Percentiles rank a stretch among this genome's conserved stretches.
Evolutionary conservation across 1,140 invertebrate genomes (phyloP).

Genomic region (Tetragonula clypearis): DNA sequence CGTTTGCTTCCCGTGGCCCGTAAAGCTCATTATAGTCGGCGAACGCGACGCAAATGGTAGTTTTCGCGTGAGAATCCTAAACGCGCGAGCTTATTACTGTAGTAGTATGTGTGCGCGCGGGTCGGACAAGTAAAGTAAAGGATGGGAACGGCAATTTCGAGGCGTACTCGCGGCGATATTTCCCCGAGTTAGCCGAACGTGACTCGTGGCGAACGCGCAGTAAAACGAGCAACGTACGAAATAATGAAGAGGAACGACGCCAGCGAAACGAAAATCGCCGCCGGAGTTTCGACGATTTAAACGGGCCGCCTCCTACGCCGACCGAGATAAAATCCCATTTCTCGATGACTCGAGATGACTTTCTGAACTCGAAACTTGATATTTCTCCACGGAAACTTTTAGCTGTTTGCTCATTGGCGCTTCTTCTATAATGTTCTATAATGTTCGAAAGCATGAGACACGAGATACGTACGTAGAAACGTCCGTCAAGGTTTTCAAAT

Average conservation of each 20-base stretch:
- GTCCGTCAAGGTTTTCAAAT: too few species aligned
- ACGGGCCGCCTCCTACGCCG: too few species aligned
- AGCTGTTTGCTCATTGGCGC: too few species aligned
- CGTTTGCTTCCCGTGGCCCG: neutral
- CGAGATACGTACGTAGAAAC: too few species aligned
- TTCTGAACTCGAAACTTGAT: too few species aligned
- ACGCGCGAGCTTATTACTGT: slow-evolving; percentile 4
- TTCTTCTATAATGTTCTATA: too few species aligned
- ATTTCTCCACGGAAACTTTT: too few species aligned
- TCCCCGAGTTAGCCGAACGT: slow-evolving; percentile 12
- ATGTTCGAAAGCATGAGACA: too few species aligned
- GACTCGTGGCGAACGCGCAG: slow-evolving; percentile 4
- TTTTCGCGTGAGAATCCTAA: slow-evolving; percentile 14
- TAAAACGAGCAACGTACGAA: slow-evolving; percentile 1
- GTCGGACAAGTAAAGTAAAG: too few species aligned
- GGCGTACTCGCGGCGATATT: neutral
- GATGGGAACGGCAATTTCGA: neutral
- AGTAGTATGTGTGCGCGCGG: neutral
- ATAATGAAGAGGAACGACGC: neutral
- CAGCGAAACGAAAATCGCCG: neutral
- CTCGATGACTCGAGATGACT: too few species aligned
- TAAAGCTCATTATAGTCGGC: slow-evolving; percentile 4
- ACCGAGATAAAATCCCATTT: neutral
- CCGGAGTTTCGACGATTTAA: slow-evolving; percentile 3
- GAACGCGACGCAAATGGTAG: neutral